Evolutionary conservation across 2,113 vertebrate genomes (phyloP).

Genomic region (human): GRCh38 chr3:125676001-125676500

Average conservation of each 20-base stretch:
- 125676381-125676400: neutral
- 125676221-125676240: neutral
- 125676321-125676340: neutral
- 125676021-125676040: neutral
- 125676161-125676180: neutral
- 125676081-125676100: neutral
- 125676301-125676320: slow-evolving; percentile 2
- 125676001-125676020: neutral
- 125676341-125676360: neutral
- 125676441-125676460: neutral
- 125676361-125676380: neutral
- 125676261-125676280: neutral
- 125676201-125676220: slow-evolving; percentile 31
- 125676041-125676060: neutral
- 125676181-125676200: slow-evolving; percentile 30
- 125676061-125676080: slow-evolving; percentile 53
- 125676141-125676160: neutral
- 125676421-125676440: neutral
- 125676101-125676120: neutral
- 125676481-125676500: neutral
- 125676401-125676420: neutral
- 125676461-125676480: neutral
- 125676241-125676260: slow-evolving; percentile 40
- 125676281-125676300: slow-evolving; percentile 24
- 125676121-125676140: neutral